Evolutionary conservation across 2,888 invertebrate species (phyloP), one percentile per base, ranked within the genome.

Genomic region (Cheilosia vulpina): DNA sequence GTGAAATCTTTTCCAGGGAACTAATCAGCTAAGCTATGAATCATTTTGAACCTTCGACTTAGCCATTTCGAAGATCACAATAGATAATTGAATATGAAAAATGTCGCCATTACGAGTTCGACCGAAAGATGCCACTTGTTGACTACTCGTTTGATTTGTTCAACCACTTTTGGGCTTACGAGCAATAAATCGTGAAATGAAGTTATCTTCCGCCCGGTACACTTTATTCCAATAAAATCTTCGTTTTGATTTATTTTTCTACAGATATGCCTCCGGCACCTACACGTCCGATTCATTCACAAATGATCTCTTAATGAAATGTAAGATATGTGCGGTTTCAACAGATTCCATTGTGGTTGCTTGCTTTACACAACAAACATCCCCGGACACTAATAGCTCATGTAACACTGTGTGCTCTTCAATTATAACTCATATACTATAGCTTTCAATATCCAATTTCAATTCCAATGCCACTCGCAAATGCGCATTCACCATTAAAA

Each of bases 271-370:
- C 47, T 19, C 19, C 19, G 19, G 17, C 9, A 17, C 11, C 38
- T 38, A 13, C 38, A 38, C 13, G 38, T 38, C 3, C 38, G 19
- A 47, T 47, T 47, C 47, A 47, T 47, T 52, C 52, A 38, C 4
- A 52, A 50, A 43, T 60, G 66, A 68, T 68, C 21, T 66, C 52
- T 68, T 53, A 76, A 76, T 76, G 43, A n/a, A 60, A 52, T 76
- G 57, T 52, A 24, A 50, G n/a, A 38, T 13, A 13, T 38, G 13
- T 27, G 58, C 17, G 58, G 66, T 66, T 52, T 66, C 76, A 50
- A 43, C 38, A 52, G 50, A 50, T 55, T 55, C 34, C 73, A 63
- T 47, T 63, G 63, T 55, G 45, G 45, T 47, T 45, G 7, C 19
- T 65, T 57, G 63, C 38, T 55, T 21, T 21, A 71, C 58, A 19